Evolutionary conservation across 2,113 vertebrate species (phyloP).

Genomic region (Gymnarchus niloticus): DNA sequence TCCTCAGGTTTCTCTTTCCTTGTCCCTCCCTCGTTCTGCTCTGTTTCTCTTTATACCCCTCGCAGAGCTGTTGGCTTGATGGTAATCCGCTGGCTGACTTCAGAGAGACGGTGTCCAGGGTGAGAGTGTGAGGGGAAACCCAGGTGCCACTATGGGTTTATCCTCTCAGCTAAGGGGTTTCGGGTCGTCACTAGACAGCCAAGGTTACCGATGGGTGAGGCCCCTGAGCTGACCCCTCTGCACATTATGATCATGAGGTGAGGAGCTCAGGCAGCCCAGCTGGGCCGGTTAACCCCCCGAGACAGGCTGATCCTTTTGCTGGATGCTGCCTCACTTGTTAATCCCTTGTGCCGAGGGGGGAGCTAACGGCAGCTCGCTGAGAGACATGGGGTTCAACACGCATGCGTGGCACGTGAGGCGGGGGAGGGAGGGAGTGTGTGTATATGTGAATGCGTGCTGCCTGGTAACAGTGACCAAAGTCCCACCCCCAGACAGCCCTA

Average conservation of each 20-base stretch:
- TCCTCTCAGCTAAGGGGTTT: too few species aligned
- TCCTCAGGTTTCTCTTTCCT: not conserved
- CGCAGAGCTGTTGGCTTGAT: not conserved
- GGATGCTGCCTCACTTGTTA: not conserved
- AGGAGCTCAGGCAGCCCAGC: too few species aligned
- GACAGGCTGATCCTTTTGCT: too few species aligned
- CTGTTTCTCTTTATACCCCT: not conserved
- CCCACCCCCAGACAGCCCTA: too few species aligned
- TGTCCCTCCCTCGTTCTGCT: not conserved
- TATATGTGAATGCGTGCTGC: constrained; percentile 5
- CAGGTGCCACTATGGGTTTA: too few species aligned
- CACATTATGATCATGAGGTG: too few species aligned
- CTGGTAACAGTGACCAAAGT: not conserved
- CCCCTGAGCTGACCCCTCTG: too few species aligned
- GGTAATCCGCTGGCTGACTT: not conserved
- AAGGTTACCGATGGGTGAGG: too few species aligned
- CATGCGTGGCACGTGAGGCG: not conserved
- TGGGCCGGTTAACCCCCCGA: too few species aligned
- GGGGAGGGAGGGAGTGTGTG: not conserved
- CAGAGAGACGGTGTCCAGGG: too few species aligned
- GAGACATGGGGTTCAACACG: not conserved
- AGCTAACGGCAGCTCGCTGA: not conserved
- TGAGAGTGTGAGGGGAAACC: too few species aligned
- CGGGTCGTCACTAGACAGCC: too few species aligned
- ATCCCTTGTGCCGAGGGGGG: not conserved